Percentiles rank a stretch among this genome's conserved stretches.
Evolutionary conservation across 2,888 invertebrate species (phyloP).

Genomic region (Harpalus rufipes): DNA sequence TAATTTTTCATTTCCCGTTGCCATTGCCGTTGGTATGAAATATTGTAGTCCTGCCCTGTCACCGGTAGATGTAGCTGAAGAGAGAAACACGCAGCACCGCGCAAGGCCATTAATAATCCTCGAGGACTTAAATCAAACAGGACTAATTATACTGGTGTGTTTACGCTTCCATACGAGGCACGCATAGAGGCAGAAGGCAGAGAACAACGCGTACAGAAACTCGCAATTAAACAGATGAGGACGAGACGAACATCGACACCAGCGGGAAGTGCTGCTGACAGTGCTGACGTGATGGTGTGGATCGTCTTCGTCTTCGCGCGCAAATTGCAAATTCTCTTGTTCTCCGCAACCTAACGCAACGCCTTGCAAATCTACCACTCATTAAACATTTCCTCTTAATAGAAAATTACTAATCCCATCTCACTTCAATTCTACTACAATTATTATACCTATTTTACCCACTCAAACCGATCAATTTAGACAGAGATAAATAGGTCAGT

Average conservation of each 20-base stretch:
- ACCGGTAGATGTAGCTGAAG: slow-evolving; percentile 30
- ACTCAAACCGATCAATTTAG: neutral
- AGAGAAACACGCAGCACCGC: slow-evolving; percentile 7
- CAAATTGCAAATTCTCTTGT: neutral
- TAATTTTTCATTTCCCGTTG: slow-evolving; percentile 34
- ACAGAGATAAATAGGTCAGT: no score
- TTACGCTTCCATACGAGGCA: slow-evolving; percentile 24
- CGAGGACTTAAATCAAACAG: slow-evolving; percentile 64
- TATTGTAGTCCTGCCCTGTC: slow-evolving; percentile 48
- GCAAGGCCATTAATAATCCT: slow-evolving; percentile 64
- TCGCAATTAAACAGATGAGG: slow-evolving; percentile 41
- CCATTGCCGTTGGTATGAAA: slow-evolving; percentile 5
- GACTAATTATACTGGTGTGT: slow-evolving; percentile 58
- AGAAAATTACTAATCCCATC: neutral
- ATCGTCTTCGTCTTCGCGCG: slow-evolving; percentile 13
- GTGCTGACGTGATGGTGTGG: slow-evolving; percentile 9
- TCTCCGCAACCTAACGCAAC: neutral
- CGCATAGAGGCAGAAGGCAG: neutral
- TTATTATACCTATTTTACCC: neutral
- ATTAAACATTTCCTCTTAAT: neutral
- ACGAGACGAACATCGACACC: slow-evolving; percentile 12
- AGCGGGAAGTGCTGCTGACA: slow-evolving; percentile 21
- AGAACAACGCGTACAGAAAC: slow-evolving; percentile 47
- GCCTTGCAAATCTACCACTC: neutral
- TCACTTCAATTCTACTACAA: neutral